Conservation (phyloP, 2,888 invertebrate genomes). For the Xanthorhoe spadicearia region DNA sequence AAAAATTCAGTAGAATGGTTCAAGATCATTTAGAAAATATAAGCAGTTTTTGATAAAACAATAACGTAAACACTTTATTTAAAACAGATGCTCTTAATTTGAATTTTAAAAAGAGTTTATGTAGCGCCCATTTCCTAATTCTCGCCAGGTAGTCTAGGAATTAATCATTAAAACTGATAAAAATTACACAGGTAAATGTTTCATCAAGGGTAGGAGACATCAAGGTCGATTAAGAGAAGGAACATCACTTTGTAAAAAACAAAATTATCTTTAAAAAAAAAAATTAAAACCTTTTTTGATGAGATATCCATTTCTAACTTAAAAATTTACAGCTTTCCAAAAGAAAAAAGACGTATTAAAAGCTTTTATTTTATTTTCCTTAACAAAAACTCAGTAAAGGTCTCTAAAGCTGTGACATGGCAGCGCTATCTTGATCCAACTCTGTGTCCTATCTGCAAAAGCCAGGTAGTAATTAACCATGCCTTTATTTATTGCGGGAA, state of each 20-base stretch:
- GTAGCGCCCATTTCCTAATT: too few species aligned
- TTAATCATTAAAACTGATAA: too few species aligned
- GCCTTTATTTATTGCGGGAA: constrained; percentile 71
- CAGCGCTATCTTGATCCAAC: constrained; percentile 28
- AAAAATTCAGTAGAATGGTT: constrained; percentile 19
- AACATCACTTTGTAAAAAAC: too few species aligned
- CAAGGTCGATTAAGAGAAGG: too few species aligned
- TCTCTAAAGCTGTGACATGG: not conserved
- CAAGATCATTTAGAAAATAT: not conserved
- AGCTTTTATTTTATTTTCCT: not conserved
- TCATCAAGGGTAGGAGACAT: too few species aligned
- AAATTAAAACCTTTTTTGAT: not conserved
- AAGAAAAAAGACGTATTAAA: not conserved
- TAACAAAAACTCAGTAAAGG: not conserved
- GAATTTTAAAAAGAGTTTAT: too few species aligned
- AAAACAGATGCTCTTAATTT: not conserved
- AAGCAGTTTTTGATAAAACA: not conserved
- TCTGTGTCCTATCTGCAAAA: constrained; percentile 58
- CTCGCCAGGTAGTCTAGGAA: too few species aligned
- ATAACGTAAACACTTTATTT: not conserved
- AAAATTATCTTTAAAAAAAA: not conserved
- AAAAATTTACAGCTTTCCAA: not conserved
- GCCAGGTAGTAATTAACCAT: constrained; percentile 71
- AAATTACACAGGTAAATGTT: too few species aligned
- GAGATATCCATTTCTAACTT: not conserved